Evolutionary conservation across 2,113 vertebrate genomes (phyloP), one percentile per base, ranked within the genome.

Genomic region (Prunella himalayana): DNA sequence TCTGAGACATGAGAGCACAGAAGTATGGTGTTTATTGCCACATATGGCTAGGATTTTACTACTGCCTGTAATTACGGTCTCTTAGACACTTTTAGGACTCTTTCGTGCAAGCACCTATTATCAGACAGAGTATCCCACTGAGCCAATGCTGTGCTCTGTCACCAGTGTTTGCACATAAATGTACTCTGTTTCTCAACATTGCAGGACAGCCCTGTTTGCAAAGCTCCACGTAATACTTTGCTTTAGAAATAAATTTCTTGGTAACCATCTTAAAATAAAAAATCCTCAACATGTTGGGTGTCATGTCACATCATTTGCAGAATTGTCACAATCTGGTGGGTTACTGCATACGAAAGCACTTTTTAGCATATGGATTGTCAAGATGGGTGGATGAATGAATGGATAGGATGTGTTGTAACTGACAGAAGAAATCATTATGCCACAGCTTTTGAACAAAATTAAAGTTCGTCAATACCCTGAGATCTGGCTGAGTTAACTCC

Each of bases 281-380:
- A 96, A 86, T 65, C 78, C 66, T 92, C 93, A 94, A 90, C 92
- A 86, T 93, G 94, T 91, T 94, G 90, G 72, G 93, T 94, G 96
- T 94, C 91, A 88, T 92, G 92, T 94, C 93, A 95, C 76, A 95
- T 94, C 88, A 94, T 94, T 96, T 93, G 90, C 45, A 47, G 95
- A 94, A 95, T 88, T 95, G 92, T 92, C 94, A 96, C 91, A 95
- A 91, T 95, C 93, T 96, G 95, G 93, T 95, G 93, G 95, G 89
- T 95, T 97, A 93, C 87, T 88, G 88, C 86, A 93, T 86, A 92
- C 0, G 47, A 96, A 96, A 92, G 94, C 77, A 60, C 76, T 50
- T 96, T 72, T 85, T 84, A 94, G 92, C 96, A 95, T 91, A 93
- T 92, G 88, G 95, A 95, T 97, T 95, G 95, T 87, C 90, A 94